Evolutionary conservation across 2,888 invertebrate genomes (phyloP), one percentile per base, ranked within the genome.

Genomic region (Scotopteryx bipunctaria): DNA sequence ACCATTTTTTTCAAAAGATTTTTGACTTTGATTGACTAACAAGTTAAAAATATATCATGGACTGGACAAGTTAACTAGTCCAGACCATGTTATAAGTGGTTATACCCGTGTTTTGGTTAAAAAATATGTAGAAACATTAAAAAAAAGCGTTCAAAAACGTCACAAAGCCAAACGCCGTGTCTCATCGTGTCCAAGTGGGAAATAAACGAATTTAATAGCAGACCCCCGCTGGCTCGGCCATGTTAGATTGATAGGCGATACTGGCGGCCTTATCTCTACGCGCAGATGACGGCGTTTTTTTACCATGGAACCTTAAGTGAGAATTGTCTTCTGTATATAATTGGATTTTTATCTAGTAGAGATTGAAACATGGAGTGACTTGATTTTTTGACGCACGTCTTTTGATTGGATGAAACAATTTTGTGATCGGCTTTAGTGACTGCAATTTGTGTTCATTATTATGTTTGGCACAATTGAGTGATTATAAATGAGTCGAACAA

Each of bases 171-270:
- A 59, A 55, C 64, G 64, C 53, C 48, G 53, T 66, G 66, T 58
- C 40, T 8, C 27, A 11, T 53, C 53, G 57, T 59, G 45, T 57
- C 42, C 52, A 53, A 61, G 48, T 65, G 65, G 67, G 67, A 67
- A 72, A 65, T 59, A 63, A 65, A 67, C 66, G 67, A 77, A 78
- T 82, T 83, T 81, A 83, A 84, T 81, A 81, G 76, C 57, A 69
- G 73, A 69, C 78, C 71, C 86, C 86, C 72, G 85, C 86, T 83
- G 86, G 61, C 59, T 57, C 63, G 61, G 66, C 73, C 74, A 82
- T 78, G 81, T 83, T 80, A 83, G 87, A 87, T 88, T 84, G 83
- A 87, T 86, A 81, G 82, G 76, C 76, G 87, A 87, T 87, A 87
- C 71, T 73, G 69, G 63, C 70, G 47, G 61, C 62, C 73, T 73